Percentiles rank a stretch among this genome's conserved stretches.
phyloP scores from a whole-genome alignment of 2,888 invertebrate species.

The Eristalis intricaria region DNA sequence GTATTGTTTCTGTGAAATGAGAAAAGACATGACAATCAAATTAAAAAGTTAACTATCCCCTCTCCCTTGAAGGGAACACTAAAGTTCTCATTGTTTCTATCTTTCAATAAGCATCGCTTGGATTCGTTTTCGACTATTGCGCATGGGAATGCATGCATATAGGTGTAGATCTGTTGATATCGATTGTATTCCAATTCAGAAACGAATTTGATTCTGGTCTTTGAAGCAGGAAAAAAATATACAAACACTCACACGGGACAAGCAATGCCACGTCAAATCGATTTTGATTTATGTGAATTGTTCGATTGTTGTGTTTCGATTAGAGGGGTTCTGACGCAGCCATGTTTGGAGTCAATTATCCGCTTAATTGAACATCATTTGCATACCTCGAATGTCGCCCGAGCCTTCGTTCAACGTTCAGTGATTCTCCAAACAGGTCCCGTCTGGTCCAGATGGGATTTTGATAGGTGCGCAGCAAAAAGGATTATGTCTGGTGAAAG shows the following conservation, averaged over 20 bases:
- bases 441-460: background rate
- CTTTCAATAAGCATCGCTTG: background rate
- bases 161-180: background rate
- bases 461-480: too few species aligned
- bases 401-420: background rate
- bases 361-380: slow-evolving; percentile 19
- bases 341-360: background rate
- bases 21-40: background rate
- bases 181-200: background rate
- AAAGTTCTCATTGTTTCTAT: background rate
- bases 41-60: background rate
- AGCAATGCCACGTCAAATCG: background rate
- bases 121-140: background rate
- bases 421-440: background rate
- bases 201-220: background rate
- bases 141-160: background rate
- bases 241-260: background rate
- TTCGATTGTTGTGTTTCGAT: slow-evolving; percentile 13
- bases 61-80: background rate
- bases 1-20: background rate
- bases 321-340: background rate
- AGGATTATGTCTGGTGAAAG: background rate
- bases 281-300: slow-evolving; percentile 2
- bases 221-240: background rate
- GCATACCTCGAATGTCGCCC: background rate